Base-by-base conservation (phyloP, 1,140 invertebrate genomes). In the Diorhabda carinulata region DNA sequence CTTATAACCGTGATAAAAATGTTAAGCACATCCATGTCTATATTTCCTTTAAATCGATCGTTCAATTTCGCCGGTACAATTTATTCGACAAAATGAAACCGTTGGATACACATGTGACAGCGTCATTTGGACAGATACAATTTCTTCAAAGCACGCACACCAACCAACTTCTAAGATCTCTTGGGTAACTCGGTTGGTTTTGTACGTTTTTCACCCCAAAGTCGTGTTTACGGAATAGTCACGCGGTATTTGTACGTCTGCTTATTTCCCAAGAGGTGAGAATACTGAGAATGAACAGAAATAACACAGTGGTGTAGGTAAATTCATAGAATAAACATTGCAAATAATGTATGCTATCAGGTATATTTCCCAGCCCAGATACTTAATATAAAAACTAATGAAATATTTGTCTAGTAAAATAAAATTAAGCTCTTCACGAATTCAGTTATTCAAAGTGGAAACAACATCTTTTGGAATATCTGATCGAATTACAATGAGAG, bases 121-220 rank as follows among this genome's bases (percentile, higher is more conserved):
- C 56, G 64, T 61, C 69, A 66, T 67, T 70, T 62, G 8, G 61
- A 52, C 59, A 66, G 67, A 62, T 62, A 62, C 61, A 60, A 70
- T 65, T 66, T 66, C 2, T 70, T 70, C 70, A 57, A 68, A 71
- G 64, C 70, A 71, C 70, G 66, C 70, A 68, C 70, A 65, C 42
- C 8, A 65, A 40, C 25, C 25, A 43, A 61, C 59, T 9, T 52
- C 45, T 52, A 61, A 43, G 25, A 43, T 61, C 59, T 43, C 59
- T 40, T 41, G 59, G 59, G 59, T 61, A 8, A 40, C 59, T 61
- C 59, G 6, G 2, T 10, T n/a, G 45, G 25, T 25, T 25, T 25
- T 25, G 25, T 25, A 25, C 25, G 25, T 25, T 25, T 25, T 25
- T 25, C 64, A n/a, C 42, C 64, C 57, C 44, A 40, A 58, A 65